Evolutionary conservation across 2,888 invertebrate species (phyloP).

Genomic region (Chirona hameri): DNA sequence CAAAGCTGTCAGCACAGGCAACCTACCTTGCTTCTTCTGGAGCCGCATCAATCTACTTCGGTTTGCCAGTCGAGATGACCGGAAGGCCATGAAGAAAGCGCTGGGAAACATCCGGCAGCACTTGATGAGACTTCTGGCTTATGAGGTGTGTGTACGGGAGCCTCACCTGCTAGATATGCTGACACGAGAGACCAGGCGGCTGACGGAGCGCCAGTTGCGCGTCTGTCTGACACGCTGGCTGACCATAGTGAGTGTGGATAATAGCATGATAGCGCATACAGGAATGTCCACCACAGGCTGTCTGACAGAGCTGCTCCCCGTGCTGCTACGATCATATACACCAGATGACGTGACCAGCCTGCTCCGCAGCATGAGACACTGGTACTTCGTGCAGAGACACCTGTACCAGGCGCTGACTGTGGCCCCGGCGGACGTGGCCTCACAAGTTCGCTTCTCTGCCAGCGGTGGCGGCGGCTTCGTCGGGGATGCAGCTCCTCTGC

Average conservation of each 20-base stretch:
- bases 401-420: slow-evolving; percentile 32
- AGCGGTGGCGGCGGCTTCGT: no score
- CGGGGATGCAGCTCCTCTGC: no score
- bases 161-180: neutral
- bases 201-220: neutral
- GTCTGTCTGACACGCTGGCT: neutral
- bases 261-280: neutral
- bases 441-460: no score
- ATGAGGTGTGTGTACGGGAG: neutral
- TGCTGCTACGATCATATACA: neutral
- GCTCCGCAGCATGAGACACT: neutral
- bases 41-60: neutral
- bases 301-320: neutral
- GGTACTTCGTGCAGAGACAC: neutral
- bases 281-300: neutral
- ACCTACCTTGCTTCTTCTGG: neutral
- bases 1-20: neutral
- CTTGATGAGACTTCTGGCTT: neutral
- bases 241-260: neutral
- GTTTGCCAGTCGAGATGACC: neutral
- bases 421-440: neutral
- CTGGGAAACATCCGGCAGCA: neutral
- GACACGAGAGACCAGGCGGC: neutral
- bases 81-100: neutral
- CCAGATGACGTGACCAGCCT: neutral